Base-by-base conservation (phyloP, 2,113 vertebrate genomes). In the Lucifuga dentata region DNA sequence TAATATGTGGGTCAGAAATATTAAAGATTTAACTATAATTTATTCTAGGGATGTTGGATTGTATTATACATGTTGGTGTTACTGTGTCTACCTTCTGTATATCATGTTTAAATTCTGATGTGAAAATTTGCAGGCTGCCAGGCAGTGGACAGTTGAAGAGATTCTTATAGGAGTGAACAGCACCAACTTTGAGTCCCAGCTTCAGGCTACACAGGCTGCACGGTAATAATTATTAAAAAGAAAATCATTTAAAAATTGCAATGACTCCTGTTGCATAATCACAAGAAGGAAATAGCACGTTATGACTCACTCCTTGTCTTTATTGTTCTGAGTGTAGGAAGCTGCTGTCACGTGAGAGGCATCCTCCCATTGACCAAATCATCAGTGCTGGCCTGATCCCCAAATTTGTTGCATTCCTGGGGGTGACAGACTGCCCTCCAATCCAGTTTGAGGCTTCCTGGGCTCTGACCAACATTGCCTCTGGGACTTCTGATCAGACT, bases 391-490 rank as follows among this genome's bases (percentile, higher is more conserved):
- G 98, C n/a, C 93, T 99, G 69, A 98, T 99, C 68, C 90, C 96
- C 0, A 97, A 93, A 80, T 94, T 99, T 17, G 97, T 99, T 5
- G 73, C 89, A 3, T 99, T 98, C 78, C 89, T 99, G 91, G 91
- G 92, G 0, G 78, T 90, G 80, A 57, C 41, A 1, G 93, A 96
- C 6, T 96, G 93, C 24, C 93, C 95, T 4, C 95, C 95, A 0
- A 96, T 98, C 82, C 98, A 99, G 89, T 99, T 99, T 43, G 98
- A 99, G 68, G 95, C 98, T 9, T 96, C 97, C n/a, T 99, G 98
- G 98, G 97, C 97, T 0, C 93, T 99, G 67, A 99, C 98, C 20
- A 99, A 99, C 90, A 99, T 99, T 1, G 97, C 97, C 17, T 99
- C 98, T 0, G 98, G 97, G 52, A 98, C 95, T 0, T 95, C 95